A percentile compares a stretch with the other conserved stretches of the same genome.
phyloP scores from a whole-genome alignment of 2,113 vertebrate species.

The Sturnus vulgaris region DNA sequence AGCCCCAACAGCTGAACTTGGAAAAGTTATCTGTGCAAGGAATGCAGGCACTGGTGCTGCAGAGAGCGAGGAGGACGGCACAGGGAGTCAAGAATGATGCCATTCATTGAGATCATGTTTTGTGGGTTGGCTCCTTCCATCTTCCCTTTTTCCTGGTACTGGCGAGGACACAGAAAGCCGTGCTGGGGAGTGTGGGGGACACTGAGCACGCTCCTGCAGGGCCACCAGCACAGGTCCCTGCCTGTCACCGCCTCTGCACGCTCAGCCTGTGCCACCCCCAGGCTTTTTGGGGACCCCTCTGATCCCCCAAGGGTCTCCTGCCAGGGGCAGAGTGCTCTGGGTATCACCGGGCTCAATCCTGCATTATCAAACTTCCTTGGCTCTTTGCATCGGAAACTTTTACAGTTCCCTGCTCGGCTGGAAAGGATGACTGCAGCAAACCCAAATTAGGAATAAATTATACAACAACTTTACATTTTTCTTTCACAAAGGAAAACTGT shows the following conservation, averaged over 20 bases:
- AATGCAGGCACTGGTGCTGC: not conserved
- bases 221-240: not conserved
- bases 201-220: not conserved
- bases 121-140: slow-evolving; percentile 2
- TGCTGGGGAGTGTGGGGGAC: not conserved
- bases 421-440: slow-evolving; percentile 65
- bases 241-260: accelerated
- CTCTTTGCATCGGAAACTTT: slow-evolving; percentile 54
- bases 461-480: slow-evolving; percentile 60
- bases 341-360: not conserved
- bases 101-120: not conserved
- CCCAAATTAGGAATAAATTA: slow-evolving; percentile 69
- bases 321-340: not conserved
- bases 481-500: slow-evolving; percentile 44
- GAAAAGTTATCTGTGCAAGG: not conserved
- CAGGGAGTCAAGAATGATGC: not conserved
- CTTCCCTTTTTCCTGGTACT: not conserved
- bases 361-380: slow-evolving; percentile 48
- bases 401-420: slow-evolving; percentile 45
- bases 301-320: accelerated
- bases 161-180: not conserved
- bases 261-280: not conserved
- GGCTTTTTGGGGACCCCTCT: not conserved
- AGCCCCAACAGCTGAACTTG: slow-evolving; percentile 24
- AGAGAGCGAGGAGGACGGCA: not conserved